Base-by-base conservation (phyloP, 2,888 invertebrate species). In the Cheilosia variabilis region DNA sequence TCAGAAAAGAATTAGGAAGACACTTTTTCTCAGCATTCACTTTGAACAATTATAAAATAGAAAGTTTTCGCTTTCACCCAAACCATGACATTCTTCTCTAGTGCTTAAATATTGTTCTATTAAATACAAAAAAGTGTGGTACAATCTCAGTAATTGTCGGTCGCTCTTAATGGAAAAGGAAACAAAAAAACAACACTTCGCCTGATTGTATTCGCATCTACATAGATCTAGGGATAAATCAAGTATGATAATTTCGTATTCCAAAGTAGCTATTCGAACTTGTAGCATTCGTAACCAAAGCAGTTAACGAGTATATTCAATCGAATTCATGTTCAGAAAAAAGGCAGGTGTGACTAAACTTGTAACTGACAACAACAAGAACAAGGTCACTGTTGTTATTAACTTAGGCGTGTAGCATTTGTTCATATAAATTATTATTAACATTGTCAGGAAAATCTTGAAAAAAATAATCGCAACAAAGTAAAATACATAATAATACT, bases 291-390 rank as follows among this genome's bases (percentile, higher is more conserved):
- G 13, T 37, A 37, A 13, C 37, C 37, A 0, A 37, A 13, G 37
- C 13, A 37, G 13, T 13, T 37, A 13, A 4, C 37, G 37, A 37
- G 4, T 37, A 37, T 13, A 37, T 13, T 37, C 10, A 37, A 37
- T 37, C 13, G 0, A 37, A 37, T 37, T n/a, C n/a, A n/a, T n/a
- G n/a, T n/a, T n/a, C n/a, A 3, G 17, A 17, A 47, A 47, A 47
- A 43, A 63, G 57, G 63, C 78, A 71, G 78, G 78, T 78, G 78
- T 71, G 78, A 71, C 63, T 63, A 71, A 63, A 24, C 63, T 55
- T 69, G 37, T 34, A 62, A 50, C 43, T 31, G 68, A 69, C 68
- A 77, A 78, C 77, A 69, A 69, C 63, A 62, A 71, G 22, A 73
- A 55, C 78, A 78, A 78, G 78, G 69, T 50, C 78, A 58, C 31